phyloP scores from a whole-genome alignment of 2,888 invertebrate species.

The Xiphydria camelus region DNA sequence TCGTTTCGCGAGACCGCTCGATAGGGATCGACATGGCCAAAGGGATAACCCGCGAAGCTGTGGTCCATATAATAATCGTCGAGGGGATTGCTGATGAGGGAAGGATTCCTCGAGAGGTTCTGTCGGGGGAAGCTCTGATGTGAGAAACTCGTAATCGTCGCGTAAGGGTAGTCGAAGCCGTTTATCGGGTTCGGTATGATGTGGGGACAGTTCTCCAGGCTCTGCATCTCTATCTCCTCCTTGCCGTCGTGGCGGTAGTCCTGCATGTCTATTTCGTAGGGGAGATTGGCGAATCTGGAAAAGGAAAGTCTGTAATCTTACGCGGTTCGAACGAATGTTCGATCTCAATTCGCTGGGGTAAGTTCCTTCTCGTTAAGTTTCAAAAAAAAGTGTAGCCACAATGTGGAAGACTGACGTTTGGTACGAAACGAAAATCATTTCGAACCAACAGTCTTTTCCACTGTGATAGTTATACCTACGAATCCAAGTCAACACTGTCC shows the following conservation, averaged over 20 bases:
- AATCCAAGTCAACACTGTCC: too few species aligned
- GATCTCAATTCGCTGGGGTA: background rate
- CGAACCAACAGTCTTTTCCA: too few species aligned
- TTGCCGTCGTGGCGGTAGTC: slow-evolving; percentile 37
- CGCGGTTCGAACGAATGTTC: background rate
- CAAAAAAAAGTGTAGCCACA: too few species aligned
- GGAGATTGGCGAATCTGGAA: slow-evolving; percentile 47
- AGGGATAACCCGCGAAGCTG: slow-evolving; percentile 29
- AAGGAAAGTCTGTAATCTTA: background rate
- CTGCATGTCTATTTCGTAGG: slow-evolving; percentile 47
- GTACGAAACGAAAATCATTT: too few species aligned
- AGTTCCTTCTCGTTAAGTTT: too few species aligned
- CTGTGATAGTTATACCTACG: too few species aligned
- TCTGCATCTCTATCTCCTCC: slow-evolving; percentile 46
- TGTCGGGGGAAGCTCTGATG: slow-evolving; percentile 45
- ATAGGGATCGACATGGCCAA: background rate
- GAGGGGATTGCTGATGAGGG: slow-evolving; percentile 48
- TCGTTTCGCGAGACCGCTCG: too few species aligned
- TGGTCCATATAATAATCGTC: slow-evolving; percentile 47
- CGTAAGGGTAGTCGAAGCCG: slow-evolving; percentile 36
- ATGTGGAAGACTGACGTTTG: too few species aligned
- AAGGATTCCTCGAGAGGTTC: slow-evolving; percentile 39
- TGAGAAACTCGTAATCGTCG: slow-evolving; percentile 38
- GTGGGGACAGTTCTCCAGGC: slow-evolving; percentile 43
- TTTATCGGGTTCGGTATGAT: slow-evolving; percentile 42